These are phyloP conservation scores for Stenoptilia bipunctidactyla DNA, from an alignment of 2,888 invertebrate genomes.

Conservation along the genomic window DNA sequence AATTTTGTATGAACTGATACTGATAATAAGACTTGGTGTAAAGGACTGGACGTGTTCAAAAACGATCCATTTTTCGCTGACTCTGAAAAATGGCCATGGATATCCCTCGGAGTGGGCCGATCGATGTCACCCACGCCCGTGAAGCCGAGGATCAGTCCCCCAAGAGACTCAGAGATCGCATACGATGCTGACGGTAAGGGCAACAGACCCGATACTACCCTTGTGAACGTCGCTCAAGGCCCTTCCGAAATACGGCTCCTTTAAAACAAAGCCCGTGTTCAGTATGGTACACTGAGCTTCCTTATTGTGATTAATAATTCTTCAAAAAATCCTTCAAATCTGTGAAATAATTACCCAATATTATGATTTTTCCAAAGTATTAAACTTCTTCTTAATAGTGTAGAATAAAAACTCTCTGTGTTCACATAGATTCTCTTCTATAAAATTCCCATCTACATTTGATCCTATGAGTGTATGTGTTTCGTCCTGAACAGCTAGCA, in stretches of 20 bases:
- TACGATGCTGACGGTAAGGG: slow-evolving; percentile 82
- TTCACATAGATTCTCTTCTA: too few species aligned
- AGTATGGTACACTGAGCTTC: slow-evolving; percentile 6
- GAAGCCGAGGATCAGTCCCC: slow-evolving; percentile 78
- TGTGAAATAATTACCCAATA: too few species aligned
- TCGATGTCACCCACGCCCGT: slow-evolving; percentile 78
- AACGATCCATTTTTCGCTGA: slow-evolving; percentile 66
- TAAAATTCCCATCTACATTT: too few species aligned
- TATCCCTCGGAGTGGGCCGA: slow-evolving; percentile 72
- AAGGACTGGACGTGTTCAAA: slow-evolving; percentile 64
- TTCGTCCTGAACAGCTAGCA: too few species aligned
- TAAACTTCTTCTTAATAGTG: too few species aligned
- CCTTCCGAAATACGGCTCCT: background rate
- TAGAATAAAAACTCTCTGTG: too few species aligned
- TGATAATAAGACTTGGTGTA: slow-evolving; percentile 60
- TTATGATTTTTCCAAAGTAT: too few species aligned
- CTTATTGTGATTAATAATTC: too few species aligned
- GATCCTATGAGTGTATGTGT: too few species aligned
- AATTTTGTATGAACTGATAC: slow-evolving; percentile 27
- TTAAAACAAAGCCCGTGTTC: slow-evolving; percentile 5
- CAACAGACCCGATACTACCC: slow-evolving; percentile 35
- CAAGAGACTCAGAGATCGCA: slow-evolving; percentile 78
- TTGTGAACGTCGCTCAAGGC: background rate
- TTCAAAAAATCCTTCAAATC: too few species aligned
- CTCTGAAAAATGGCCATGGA: slow-evolving; percentile 63